Conservation (phyloP, 2,888 invertebrate genomes). For the Abrostola tripartita region DNA sequence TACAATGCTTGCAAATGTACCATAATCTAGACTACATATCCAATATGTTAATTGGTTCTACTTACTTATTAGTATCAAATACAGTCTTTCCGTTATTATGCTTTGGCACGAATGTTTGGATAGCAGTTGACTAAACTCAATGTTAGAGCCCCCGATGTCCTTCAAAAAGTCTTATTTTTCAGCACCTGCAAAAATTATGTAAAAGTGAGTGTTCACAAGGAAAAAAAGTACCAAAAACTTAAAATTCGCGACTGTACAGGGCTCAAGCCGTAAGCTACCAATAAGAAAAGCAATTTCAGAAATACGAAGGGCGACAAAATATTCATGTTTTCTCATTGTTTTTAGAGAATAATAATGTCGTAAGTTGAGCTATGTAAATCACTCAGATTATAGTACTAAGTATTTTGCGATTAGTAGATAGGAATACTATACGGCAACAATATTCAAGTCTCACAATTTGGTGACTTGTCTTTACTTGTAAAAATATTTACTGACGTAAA, state of each 20-base stretch:
- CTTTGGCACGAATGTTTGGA: not conserved
- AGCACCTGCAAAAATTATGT: not conserved
- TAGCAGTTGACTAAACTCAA: not conserved
- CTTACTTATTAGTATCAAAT: no score
- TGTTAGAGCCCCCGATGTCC: not conserved
- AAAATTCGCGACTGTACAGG: conserved; percentile 20
- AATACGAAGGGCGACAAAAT: conserved; percentile 32
- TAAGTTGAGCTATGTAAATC: conserved; percentile 18
- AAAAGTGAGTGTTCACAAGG: not conserved
- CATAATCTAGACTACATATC: not conserved
- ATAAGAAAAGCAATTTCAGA: conserved; percentile 45
- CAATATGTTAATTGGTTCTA: no score
- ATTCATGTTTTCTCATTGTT: conserved; percentile 18
- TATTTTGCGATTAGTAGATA: conserved; percentile 6
- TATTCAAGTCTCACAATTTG: not conserved
- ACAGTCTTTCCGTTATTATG: no score
- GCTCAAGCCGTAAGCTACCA: conserved; percentile 31
- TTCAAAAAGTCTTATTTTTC: not conserved
- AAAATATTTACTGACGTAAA: not conserved
- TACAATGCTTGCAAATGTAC: not conserved
- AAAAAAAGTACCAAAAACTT: conserved; percentile 10
- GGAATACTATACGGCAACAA: not conserved
- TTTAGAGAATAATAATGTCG: conserved; percentile 14
- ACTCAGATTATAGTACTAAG: conserved; percentile 18
- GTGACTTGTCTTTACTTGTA: not conserved